Percentiles rank a stretch among this genome's conserved stretches.
These are phyloP conservation scores for Ganaspis brasiliensis DNA, from an alignment of 2,888 invertebrate species.

Conservation along the genomic window DNA sequence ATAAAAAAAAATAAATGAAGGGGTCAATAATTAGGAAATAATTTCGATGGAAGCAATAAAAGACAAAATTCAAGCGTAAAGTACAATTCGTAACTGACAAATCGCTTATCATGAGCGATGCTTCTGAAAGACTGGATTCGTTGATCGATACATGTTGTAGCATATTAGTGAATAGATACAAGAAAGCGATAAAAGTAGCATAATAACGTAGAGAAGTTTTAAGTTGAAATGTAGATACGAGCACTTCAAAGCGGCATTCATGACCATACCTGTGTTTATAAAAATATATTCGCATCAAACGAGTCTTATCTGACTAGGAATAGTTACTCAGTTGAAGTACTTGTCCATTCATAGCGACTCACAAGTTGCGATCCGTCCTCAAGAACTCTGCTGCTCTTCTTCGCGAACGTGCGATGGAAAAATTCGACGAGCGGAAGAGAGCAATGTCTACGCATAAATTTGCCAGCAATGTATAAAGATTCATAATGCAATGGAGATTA, in stretches of 20 bases:
- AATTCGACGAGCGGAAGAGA: constrained; percentile 42
- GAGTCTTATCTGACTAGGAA: constrained; percentile 61
- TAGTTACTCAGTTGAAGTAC: constrained; percentile 60
- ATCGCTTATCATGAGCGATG: not conserved
- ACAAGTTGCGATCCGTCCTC: constrained; percentile 43
- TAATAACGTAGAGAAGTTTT: constrained; percentile 38
- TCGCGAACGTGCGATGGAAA: constrained; percentile 35
- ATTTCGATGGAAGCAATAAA: not conserved
- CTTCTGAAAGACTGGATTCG: constrained; percentile 16
- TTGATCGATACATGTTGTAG: constrained; percentile 37
- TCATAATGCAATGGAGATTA: constrained; percentile 43
- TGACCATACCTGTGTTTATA: constrained; percentile 59
- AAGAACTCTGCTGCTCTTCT: constrained; percentile 38
- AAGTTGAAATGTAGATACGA: constrained; percentile 53
- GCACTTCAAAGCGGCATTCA: constrained; percentile 62
- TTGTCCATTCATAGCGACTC: constrained; percentile 56
- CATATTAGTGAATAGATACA: constrained; percentile 42
- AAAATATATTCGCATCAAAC: constrained; percentile 59
- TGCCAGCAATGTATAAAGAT: constrained; percentile 37
- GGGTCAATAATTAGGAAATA: not conserved
- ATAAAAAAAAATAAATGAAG: too few species aligned
- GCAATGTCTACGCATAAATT: constrained; percentile 42
- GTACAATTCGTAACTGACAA: not conserved
- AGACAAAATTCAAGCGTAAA: too few species aligned
- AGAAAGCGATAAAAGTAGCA: constrained; percentile 38